These are phyloP conservation scores for Proctacanthus coquilletti DNA, from an alignment of 1,140 invertebrate genomes.

Conservation along the genomic window DNA sequence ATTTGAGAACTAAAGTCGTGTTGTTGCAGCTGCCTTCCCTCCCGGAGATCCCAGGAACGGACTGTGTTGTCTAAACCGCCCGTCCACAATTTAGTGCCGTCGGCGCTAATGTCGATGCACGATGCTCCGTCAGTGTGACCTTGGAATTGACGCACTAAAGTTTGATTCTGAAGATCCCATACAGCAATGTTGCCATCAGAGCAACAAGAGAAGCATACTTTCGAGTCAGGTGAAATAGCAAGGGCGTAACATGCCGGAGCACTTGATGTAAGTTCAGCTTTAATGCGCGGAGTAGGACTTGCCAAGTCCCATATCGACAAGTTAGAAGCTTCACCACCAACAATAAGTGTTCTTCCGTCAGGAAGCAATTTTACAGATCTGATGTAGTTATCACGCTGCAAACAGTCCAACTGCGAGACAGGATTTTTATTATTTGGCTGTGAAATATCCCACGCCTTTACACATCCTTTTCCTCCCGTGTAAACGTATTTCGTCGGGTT, in stretches of 20 bases:
- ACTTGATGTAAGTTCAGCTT: constrained; percentile 80
- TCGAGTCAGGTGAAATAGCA: constrained; percentile 78
- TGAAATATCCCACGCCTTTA: constrained; percentile 73
- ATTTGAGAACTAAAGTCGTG: constrained; percentile 84
- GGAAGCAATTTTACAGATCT: constrained; percentile 78
- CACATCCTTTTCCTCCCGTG: constrained; percentile 81
- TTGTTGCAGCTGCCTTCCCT: constrained; percentile 74
- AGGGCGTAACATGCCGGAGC: constrained; percentile 84
- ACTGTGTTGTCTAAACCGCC: constrained; percentile 92
- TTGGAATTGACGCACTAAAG: constrained; percentile 74
- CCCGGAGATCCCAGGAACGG: constrained; percentile 82
- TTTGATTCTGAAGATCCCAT: constrained; percentile 92
- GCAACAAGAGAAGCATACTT: constrained; percentile 94
- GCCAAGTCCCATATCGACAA: constrained; percentile 84
- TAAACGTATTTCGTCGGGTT: constrained; percentile 73
- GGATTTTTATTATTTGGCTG: constrained; percentile 38
- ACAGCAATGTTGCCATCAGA: constrained; percentile 94
- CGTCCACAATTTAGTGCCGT: constrained; percentile 91
- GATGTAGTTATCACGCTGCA: constrained; percentile 77
- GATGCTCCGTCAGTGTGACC: constrained; percentile 91
- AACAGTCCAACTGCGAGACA: constrained; percentile 10
- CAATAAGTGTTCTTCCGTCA: constrained; percentile 80
- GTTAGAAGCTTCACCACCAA: constrained; percentile 81
- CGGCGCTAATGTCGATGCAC: constrained; percentile 91
- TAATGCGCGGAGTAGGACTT: constrained; percentile 63